Evolutionary conservation across 1,140 invertebrate species (phyloP).

Genomic region (Drosophila cardini): DNA sequence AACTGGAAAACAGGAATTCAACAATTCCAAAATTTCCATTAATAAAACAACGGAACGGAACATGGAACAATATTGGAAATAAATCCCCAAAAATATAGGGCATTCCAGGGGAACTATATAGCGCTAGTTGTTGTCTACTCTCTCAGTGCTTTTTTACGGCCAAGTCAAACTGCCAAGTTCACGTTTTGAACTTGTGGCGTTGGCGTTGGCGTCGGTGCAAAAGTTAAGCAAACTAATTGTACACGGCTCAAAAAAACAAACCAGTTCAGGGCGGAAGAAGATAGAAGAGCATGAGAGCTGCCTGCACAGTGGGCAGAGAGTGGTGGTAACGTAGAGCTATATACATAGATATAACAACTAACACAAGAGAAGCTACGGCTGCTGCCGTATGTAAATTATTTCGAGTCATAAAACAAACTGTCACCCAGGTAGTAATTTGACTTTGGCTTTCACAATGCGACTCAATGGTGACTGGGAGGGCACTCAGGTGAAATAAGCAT

Average conservation of each 20-base stretch:
- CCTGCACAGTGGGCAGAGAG: not conserved
- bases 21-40: too few relatives aligned
- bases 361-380: constrained; percentile 13
- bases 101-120: not conserved
- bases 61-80: too few relatives aligned
- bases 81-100: not conserved
- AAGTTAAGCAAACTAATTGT: constrained; percentile 42
- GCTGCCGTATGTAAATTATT: constrained; percentile 58
- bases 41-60: too few relatives aligned
- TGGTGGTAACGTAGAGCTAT: constrained; percentile 2
- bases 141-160: constrained; percentile 18
- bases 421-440: constrained; percentile 43
- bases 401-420: constrained; percentile 63
- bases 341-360: constrained; percentile 2
- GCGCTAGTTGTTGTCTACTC: not conserved
- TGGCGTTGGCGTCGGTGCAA: not conserved
- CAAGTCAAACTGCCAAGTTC: constrained; percentile 34
- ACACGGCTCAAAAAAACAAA: constrained; percentile 6
- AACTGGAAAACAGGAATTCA: too few relatives aligned
- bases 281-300: constrained; percentile 11
- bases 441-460: constrained; percentile 32
- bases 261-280: not conserved
- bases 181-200: constrained; percentile 25
- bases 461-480: constrained; percentile 22
- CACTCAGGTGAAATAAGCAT: constrained; percentile 58